Evolutionary conservation across 2,888 invertebrate species (phyloP), one percentile per base, ranked within the genome.

Genomic region (Norana najaformis): DNA sequence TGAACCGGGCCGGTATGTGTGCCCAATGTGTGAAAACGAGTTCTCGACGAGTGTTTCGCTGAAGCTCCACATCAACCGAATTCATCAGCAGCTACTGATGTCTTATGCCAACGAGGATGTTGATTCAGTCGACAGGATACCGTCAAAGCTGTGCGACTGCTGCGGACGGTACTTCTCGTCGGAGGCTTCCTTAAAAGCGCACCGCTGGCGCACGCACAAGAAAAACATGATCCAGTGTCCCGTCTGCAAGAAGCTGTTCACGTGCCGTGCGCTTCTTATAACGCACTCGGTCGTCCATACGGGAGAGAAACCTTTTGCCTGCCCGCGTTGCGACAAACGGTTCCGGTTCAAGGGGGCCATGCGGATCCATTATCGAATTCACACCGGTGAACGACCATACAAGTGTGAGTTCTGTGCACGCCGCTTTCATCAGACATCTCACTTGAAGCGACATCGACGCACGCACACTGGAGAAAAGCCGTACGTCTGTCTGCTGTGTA

Each of bases 321-420:
- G 91, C 88, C 82, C 83, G n/a, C 82, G 39, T 14, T 91, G 91
- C 34, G 91, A 89, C 30, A 91, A 91, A 47, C 90, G 90, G 23
- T 91, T 90, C 90, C 88, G 89, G n/a, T 88, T 85, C 90, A 91
- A 85, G 41, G 69, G 83, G n/a, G 88, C 89, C 5, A 39, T 91
- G 88, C 53, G 88, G n/a, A 88, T 88, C 36, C 91, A 91, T 69
- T 88, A 88, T 34, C 90, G 91, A 39, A 91, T 89, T n/a, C 91
- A 91, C 90, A 91, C 91, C 34, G 91, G 91, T 16, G 91, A 91
- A 38, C 38, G 89, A 38, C 91, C 91, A 41, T 88, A 41, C 47
- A 39, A 88, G 39, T 88, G 88, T 36, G 41, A 41, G 39, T 41
- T 41, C 35, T 90, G 90, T 85, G 34, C n/a, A 18, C 37, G 47